Conservation (phyloP, 1,140 invertebrate genomes). For the Drosophila ambigua region DNA sequence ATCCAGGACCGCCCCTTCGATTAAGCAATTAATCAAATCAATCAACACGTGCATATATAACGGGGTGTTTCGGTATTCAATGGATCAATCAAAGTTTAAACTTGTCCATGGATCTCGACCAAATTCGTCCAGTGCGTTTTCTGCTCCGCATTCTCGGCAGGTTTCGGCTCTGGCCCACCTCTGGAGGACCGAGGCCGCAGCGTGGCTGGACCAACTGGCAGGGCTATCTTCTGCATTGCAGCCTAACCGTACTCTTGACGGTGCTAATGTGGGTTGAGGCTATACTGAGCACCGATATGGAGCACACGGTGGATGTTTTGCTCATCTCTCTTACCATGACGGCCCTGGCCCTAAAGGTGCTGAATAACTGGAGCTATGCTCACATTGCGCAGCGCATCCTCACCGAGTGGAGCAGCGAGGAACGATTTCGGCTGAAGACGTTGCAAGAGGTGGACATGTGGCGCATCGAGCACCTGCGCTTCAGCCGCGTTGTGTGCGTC, state of each 20-base stretch:
- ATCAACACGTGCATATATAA: constrained; percentile 34
- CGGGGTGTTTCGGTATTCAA: background rate
- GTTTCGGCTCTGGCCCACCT: constrained; percentile 30
- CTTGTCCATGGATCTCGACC: constrained; percentile 30
- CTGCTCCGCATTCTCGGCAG: constrained; percentile 17
- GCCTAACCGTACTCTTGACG: constrained; percentile 33
- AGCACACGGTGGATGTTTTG: constrained; percentile 49
- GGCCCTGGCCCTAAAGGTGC: constrained; percentile 35
- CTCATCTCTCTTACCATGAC: constrained; percentile 61
- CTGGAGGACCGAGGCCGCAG: background rate
- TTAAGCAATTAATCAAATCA: constrained; percentile 42
- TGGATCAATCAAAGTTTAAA: constrained; percentile 16
- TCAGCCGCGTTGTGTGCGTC: constrained; percentile 2
- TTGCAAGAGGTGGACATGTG: constrained; percentile 42
- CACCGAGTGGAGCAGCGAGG: constrained; percentile 27
- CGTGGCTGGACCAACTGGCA: constrained; percentile 6
- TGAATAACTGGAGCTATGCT: constrained; percentile 52
- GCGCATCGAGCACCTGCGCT: constrained; percentile 37
- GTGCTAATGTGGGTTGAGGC: constrained; percentile 61
- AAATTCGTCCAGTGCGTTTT: constrained; percentile 27
- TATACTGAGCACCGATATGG: constrained; percentile 38
- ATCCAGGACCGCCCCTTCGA: constrained; percentile 37
- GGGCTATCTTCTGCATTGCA: constrained; percentile 36
- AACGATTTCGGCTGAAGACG: constrained; percentile 18
- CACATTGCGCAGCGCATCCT: constrained; percentile 37